Evolutionary conservation across 2,797 vertebrate species (phyloP).

Genomic region (Coluber constrictor): DNA sequence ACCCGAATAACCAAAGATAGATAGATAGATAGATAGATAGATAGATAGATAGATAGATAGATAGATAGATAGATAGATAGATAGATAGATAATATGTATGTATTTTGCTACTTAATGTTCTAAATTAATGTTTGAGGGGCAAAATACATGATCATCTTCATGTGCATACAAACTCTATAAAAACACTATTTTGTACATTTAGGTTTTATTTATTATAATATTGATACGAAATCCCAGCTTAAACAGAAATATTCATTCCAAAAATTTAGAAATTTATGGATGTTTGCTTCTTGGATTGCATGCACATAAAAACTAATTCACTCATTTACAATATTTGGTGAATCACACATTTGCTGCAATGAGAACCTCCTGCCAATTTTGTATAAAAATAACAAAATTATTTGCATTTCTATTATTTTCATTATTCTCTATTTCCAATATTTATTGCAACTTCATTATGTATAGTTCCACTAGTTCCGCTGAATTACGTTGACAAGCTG

Average conservation of each 20-base stretch:
- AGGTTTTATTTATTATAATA: conserved; percentile 50
- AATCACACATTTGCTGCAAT: conserved; percentile 20
- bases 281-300: neutral
- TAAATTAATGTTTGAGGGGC: neutral
- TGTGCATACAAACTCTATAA: neutral
- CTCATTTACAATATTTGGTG: neutral
- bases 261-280: conserved; percentile 20
- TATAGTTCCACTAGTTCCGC: neutral
- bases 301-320: conserved; percentile 18
- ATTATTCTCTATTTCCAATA: conserved; percentile 6
- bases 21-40: too few relatives aligned
- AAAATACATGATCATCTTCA: conserved; percentile 9
- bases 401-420: neutral
- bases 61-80: too few relatives aligned
- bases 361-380: conserved; percentile 9
- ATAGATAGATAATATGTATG: too few relatives aligned
- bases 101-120: neutral
- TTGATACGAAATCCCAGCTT: conserved; percentile 35
- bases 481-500: neutral
- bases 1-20: too few relatives aligned
- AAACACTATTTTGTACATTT: conserved; percentile 16
- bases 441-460: neutral
- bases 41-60: too few relatives aligned
- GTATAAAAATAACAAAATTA: neutral
- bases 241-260: conserved; percentile 41